Conservation (phyloP, 2,888 invertebrate species). For the Imbricaverruca yamaguchii region DNA sequence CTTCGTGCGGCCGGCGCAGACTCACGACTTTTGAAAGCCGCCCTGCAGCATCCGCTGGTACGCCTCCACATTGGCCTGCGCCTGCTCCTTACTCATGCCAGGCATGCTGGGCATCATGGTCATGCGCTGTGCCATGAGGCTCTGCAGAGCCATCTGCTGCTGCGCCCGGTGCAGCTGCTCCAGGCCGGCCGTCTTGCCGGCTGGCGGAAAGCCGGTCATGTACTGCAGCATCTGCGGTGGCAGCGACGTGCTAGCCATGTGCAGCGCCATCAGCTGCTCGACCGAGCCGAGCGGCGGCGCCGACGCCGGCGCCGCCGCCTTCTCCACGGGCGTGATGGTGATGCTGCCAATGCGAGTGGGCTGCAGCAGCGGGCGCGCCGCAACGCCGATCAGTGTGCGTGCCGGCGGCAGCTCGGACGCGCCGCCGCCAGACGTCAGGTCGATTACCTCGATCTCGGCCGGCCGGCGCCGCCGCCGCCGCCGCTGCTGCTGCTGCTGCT, state of each 20-base stretch:
- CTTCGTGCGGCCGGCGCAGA: not conserved
- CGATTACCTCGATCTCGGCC: constrained; percentile 16
- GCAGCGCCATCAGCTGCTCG: not conserved
- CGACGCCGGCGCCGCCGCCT: not conserved
- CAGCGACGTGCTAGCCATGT: not conserved
- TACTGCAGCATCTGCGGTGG: constrained; percentile 1
- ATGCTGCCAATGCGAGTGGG: constrained; percentile 16
- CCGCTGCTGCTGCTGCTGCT: too few species aligned
- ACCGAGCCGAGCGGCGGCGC: not conserved
- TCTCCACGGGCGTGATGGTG: constrained; percentile 19
- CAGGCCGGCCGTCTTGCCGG: not conserved
- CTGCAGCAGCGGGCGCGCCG: not conserved
- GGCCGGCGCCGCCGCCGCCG: not conserved
- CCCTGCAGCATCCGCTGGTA: constrained; percentile 8
- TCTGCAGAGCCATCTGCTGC: constrained; percentile 12
- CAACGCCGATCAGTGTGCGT: not conserved
- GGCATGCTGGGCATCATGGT: constrained; percentile 8
- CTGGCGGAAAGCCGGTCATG: not conserved
- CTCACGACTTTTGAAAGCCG: constrained; percentile 3
- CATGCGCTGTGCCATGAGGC: not conserved
- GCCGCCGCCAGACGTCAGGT: not conserved
- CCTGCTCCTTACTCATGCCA: not conserved
- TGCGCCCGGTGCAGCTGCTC: constrained; percentile 11
- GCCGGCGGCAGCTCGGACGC: not conserved
- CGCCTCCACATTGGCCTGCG: constrained; percentile 8